Percentiles rank a stretch among this genome's conserved stretches.
Conservation (phyloP, 2,888 invertebrate species). For the Dasypogon diadema region DNA sequence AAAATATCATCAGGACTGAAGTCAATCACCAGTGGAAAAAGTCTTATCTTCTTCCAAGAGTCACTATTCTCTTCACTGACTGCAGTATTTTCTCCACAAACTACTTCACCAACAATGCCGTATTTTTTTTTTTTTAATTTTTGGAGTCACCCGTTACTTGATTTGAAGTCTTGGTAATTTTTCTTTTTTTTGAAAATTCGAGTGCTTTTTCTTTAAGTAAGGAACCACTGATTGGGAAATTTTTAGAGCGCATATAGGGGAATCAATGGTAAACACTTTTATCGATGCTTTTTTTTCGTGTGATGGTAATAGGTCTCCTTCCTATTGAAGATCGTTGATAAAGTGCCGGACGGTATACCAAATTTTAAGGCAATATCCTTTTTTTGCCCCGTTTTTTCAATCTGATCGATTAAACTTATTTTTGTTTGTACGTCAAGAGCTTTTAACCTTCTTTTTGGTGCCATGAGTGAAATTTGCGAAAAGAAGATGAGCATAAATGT, state of each 20-base stretch:
- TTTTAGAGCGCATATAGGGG: not conserved
- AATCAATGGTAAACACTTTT: not conserved
- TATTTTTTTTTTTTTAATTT: not conserved
- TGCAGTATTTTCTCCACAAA: constrained; percentile 13
- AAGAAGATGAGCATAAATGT: too few species aligned
- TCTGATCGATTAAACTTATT: too few species aligned
- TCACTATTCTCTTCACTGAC: not conserved
- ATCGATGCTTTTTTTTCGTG: not conserved
- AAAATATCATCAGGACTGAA: constrained; percentile 34
- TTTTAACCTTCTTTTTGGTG: too few species aligned
- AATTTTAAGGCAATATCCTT: not conserved
- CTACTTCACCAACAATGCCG: not conserved
- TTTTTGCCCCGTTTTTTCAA: too few species aligned
- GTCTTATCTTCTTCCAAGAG: not conserved
- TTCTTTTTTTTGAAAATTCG: not conserved
- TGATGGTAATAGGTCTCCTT: too few species aligned
- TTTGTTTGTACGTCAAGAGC: too few species aligned
- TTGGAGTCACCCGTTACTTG: not conserved
- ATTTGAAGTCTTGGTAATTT: not conserved
- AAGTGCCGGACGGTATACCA: not conserved
- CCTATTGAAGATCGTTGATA: not conserved
- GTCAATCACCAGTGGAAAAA: not conserved
- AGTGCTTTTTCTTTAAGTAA: not conserved
- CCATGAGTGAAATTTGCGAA: too few species aligned
- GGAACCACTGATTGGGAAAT: not conserved